These are phyloP conservation scores for Neoscelio sp. DNA, from an alignment of 2,888 invertebrate genomes.

Conservation along the genomic window DNA sequence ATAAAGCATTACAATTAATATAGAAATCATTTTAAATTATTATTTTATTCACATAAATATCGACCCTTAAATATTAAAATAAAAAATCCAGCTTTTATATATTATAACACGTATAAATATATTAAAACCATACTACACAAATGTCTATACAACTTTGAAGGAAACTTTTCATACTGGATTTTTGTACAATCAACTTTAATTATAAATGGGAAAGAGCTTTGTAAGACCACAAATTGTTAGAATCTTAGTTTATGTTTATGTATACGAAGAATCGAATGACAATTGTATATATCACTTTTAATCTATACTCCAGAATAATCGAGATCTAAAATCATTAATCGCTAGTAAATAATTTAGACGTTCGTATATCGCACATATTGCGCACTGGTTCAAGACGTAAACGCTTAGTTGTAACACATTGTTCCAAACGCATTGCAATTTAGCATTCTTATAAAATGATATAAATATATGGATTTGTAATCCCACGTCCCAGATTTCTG, in stretches of 20 bases:
- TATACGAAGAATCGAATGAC: slow-evolving; percentile 5
- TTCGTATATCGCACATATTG: slow-evolving; percentile 46
- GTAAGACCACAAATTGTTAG: slow-evolving; percentile 50
- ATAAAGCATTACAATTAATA: too few species aligned
- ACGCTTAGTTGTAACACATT: slow-evolving; percentile 15
- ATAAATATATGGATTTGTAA: slow-evolving; percentile 52
- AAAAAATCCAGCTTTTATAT: too few species aligned
- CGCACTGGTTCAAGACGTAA: slow-evolving; percentile 22
- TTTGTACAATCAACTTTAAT: too few species aligned
- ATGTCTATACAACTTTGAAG: too few species aligned
- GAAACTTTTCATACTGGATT: too few species aligned
- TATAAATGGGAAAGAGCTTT: too few species aligned
- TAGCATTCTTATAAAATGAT: slow-evolving; percentile 51
- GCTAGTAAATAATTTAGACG: slow-evolving; percentile 34
- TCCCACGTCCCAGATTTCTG: slow-evolving; percentile 16
- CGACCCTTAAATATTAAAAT: too few species aligned
- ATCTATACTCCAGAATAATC: slow-evolving; percentile 17
- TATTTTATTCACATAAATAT: too few species aligned
- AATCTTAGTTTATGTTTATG: slow-evolving; percentile 41
- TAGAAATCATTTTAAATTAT: too few species aligned
- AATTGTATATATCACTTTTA: slow-evolving; percentile 23
- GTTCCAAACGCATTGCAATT: slow-evolving; percentile 9
- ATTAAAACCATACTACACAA: too few species aligned
- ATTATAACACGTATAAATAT: too few species aligned
- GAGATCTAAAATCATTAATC: slow-evolving; percentile 42